These are phyloP conservation scores for Pseudolaguvia tuberculata DNA, from an alignment of 2,113 vertebrate genomes.

Conservation along the genomic window DNA sequence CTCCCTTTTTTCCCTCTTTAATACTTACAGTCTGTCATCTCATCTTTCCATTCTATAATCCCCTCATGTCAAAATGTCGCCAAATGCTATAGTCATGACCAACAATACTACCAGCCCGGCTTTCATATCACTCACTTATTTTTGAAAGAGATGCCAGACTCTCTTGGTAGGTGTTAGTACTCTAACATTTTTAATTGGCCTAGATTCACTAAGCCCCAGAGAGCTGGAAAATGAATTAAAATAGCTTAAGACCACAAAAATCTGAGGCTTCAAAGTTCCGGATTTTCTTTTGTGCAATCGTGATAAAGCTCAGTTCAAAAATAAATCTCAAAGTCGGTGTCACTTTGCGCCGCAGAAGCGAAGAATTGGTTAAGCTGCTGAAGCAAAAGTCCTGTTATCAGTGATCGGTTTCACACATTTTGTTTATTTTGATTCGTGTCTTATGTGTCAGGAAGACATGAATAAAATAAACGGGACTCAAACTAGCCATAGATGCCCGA, in stretches of 20 bases:
- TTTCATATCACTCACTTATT: slow-evolving; percentile 29
- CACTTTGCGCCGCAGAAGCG: slow-evolving; percentile 3
- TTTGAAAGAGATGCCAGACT: slow-evolving; percentile 38
- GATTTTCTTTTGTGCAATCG: slow-evolving; percentile 33
- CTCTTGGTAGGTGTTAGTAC: slow-evolving; percentile 41
- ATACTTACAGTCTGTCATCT: neutral
- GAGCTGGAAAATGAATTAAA: slow-evolving; percentile 52
- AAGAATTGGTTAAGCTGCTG: neutral
- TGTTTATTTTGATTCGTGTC: slow-evolving; percentile 21
- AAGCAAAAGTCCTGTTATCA: slow-evolving; percentile 21
- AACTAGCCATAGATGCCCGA: neutral
- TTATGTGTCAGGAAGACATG: neutral
- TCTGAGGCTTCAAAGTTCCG: slow-evolving; percentile 40
- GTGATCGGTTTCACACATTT: slow-evolving; percentile 30
- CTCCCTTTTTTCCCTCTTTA: neutral
- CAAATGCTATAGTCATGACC: slow-evolving; percentile 4
- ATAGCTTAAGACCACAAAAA: slow-evolving; percentile 45
- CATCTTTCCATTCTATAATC: neutral
- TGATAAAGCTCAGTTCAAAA: slow-evolving; percentile 28
- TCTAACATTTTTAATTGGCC: slow-evolving; percentile 52
- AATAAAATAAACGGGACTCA: neutral
- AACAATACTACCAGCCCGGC: neutral
- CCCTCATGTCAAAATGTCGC: neutral
- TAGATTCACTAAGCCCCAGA: slow-evolving; percentile 51
- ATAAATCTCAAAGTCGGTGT: slow-evolving; percentile 14